Evolutionary conservation across 2,888 invertebrate genomes (phyloP), one percentile per base, ranked within the genome.

Genomic region (Trachelus troglodyta): DNA sequence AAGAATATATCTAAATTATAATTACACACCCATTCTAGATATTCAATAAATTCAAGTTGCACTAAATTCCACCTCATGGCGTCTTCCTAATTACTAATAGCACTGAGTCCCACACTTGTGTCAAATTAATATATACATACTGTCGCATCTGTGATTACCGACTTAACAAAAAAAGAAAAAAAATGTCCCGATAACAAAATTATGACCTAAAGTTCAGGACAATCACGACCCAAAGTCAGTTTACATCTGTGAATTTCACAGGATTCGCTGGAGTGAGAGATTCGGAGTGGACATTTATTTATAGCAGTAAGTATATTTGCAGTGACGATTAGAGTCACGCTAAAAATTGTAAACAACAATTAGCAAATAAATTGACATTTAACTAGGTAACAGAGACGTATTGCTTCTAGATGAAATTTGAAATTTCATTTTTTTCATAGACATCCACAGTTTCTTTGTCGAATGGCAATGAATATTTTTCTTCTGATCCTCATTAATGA

Each of bases 291-390:
- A 81, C 80, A 81, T 81, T 84, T 86, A 86, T 85, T 85, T 85
- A 83, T 85, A 85, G 82, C 80, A 79, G 34, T 74, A 68, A 68
- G 74, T 81, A 76, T 84, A 80, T 85, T 86, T 85, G 76, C 77
- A 79, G 73, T 80, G 81, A 34, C 77, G 78, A 75, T 87, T 85
- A 85, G 82, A 83, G 73, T 23, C 12, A 76, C 75, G 82, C 82
- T 85, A 81, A 85, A 81, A 83, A 79, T 37, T 31, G 9, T 12
- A 23, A 4, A 31, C 71, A 31, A 71, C 34, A 31, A 71, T 31
- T 31, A 12, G 31, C 31, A 31, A 34, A 31, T 71, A 71, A 33
- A 71, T 2, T 15, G 23, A 9, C 56, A 56, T 56, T 56, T 56
- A 56, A 56, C 15, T 9, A 56, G 23, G 23, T 15, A 9, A 40